phyloP scores from a whole-genome alignment of 1,140 invertebrate species.

The Drosophila kikkawai region DNA sequence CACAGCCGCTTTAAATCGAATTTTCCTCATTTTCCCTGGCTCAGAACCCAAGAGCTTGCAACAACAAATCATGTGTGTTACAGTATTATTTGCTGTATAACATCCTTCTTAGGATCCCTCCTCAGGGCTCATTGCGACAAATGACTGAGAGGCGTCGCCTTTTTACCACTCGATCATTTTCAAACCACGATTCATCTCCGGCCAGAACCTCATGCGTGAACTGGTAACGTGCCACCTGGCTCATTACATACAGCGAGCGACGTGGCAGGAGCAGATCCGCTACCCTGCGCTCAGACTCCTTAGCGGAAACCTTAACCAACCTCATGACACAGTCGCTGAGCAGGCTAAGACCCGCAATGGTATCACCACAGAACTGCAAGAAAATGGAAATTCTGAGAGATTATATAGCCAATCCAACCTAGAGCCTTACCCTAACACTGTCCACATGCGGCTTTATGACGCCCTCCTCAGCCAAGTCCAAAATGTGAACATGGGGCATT shows the following conservation, averaged over 20 bases:
- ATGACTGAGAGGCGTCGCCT: constrained; percentile 95
- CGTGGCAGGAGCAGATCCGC: constrained; percentile 92
- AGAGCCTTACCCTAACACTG: constrained; percentile 91
- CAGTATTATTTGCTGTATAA: background rate
- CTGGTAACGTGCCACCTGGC: constrained; percentile 92
- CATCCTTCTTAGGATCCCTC: background rate
- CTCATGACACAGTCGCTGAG: constrained; percentile 96
- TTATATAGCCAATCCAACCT: too few species aligned
- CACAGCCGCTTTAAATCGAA: background rate
- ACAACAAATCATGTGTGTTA: too few species aligned
- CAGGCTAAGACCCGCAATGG: constrained; percentile 96
- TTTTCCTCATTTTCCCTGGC: background rate
- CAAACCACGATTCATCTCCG: constrained; percentile 90
- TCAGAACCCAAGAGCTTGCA: too few species aligned
- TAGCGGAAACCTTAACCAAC: constrained; percentile 89
- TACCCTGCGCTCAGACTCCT: background rate
- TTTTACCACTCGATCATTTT: constrained; percentile 87
- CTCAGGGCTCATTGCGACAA: constrained; percentile 91
- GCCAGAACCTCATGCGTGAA: constrained; percentile 97
- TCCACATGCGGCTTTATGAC: constrained; percentile 98
- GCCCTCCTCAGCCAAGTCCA: constrained; percentile 95
- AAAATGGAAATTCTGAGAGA: too few species aligned
- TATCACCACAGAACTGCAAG: constrained; percentile 96
- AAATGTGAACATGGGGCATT: constrained; percentile 93
- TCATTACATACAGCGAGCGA: constrained; percentile 97